Base-by-base conservation (phyloP, 2,888 invertebrate genomes). In the Cerastis rubricosa region DNA sequence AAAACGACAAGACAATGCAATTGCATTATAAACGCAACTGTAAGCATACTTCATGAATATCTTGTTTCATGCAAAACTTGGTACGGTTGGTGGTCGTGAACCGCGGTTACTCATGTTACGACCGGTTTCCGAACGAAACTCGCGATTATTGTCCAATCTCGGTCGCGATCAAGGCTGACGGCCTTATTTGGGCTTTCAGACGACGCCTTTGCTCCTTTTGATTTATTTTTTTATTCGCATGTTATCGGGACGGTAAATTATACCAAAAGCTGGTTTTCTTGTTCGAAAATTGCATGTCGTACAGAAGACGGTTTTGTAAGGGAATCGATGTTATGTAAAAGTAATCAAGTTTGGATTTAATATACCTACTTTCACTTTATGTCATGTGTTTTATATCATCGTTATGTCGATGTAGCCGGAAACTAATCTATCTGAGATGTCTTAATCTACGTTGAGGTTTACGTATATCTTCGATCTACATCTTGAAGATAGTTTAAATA, bases 41-140 rank as follows among this genome's bases (percentile, higher is more conserved):
- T 87, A 88, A 87, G 78, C 90, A 85, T 61, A 19, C 61, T 61
- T 19, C 61, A 35, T 82, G 89, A 89, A 92, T 94, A 93, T 95
- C 92, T 89, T 87, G 90, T 95, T 95, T 87, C 95, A 90, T 91
- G 94, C 92, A 93, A 95, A 95, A 95, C 94, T 93, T 89, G 88
- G 88, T 88, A 87, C 91, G 87, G 80, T 85, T 85, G 87, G 91
- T 87, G 90, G 91, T 90, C 85, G 85, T 72, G 74, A 80, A 90
- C 89, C 87, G 90, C 88, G 88, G 91, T 92, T 92, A 87, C 89
- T 93, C 91, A 88, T 87, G 89, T 94, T 92, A 81, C 90, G 88
- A 95, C 95, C 94, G 94, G 94, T 95, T 94, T 91, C 85, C 67
- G 87, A 90, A 89, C 90, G 90, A 88, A 89, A 86, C 84, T 77